These are phyloP conservation scores for Allophyes oxyacanthae DNA, from an alignment of 2,888 invertebrate genomes.

Conservation along the genomic window DNA sequence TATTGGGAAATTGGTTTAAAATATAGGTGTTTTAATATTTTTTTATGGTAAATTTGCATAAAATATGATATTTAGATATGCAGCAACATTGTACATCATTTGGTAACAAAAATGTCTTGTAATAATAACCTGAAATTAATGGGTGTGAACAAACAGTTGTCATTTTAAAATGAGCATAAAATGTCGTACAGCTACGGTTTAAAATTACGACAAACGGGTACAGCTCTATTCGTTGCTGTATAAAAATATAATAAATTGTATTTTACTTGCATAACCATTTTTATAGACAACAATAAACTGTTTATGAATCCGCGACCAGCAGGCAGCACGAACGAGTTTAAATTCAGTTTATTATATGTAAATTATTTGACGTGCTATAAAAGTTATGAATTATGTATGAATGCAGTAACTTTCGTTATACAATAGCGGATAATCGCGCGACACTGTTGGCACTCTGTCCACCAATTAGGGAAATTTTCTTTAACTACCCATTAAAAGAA, in stretches of 20 bases:
- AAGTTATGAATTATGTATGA: slow-evolving; percentile 66
- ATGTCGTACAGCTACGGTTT: too few relatives aligned
- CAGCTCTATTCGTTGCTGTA: slow-evolving; percentile 24
- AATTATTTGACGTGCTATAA: slow-evolving; percentile 52
- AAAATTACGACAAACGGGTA: slow-evolving; percentile 18
- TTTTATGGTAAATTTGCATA: too few relatives aligned
- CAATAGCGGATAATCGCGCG: slow-evolving; percentile 56
- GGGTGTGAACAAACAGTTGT: too few relatives aligned
- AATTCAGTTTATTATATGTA: slow-evolving; percentile 49
- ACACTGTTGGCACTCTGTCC: slow-evolving; percentile 68
- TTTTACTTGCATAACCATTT: slow-evolving; percentile 32
- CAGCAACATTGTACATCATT: too few relatives aligned
- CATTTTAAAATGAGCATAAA: too few relatives aligned
- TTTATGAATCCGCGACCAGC: slow-evolving; percentile 25
- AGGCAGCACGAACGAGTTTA: slow-evolving; percentile 33
- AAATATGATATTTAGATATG: too few relatives aligned
- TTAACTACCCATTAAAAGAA: slow-evolving; percentile 80
- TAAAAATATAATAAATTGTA: slow-evolving; percentile 38
- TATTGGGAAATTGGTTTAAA: too few relatives aligned
- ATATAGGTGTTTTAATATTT: too few relatives aligned
- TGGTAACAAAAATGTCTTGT: too few relatives aligned
- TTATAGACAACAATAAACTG: slow-evolving; percentile 37
- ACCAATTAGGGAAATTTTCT: slow-evolving; percentile 78
- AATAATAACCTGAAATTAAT: too few relatives aligned
- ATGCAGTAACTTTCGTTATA: slow-evolving; percentile 61